Base-by-base conservation (phyloP, 92 coral and sea anemone species). In the Epizoanthus stellaris region DNA sequence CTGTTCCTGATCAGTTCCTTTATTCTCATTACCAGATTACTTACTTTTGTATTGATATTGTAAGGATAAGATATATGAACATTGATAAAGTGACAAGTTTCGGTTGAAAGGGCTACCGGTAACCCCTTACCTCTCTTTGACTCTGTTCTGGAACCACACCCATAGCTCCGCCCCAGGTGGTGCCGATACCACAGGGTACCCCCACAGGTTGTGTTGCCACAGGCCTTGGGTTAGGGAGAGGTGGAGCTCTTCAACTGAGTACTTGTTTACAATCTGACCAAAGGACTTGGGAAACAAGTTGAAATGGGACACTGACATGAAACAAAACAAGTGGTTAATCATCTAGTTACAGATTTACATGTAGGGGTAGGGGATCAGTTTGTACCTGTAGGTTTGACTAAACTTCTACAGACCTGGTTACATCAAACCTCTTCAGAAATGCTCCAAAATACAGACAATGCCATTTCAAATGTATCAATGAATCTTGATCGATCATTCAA, bases 141-240 rank as follows among this genome's bases (percentile, higher is more conserved):
- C 95, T 45, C 76, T 80, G 40, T 96, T 92, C 82, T 96, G 97
- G 85, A 96, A 96, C 98, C 98, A 96, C 77, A 96, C 98, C 95
- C 94, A 95, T n/a, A 96, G 91, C 86, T 96, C 99, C 20, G 99
- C 98, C 64, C 99, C 99, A 15, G 98, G 95, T 54, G 99, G 93
- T 38, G 99, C 98, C 1, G 97, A 90, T 36, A 82, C 76, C 42
- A 93, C 91, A 72, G 96, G 98, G 90, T 94, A 94, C 19, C 98
- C 99, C 99, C 99, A 96, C n/a, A 72, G 89, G 62, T 90, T 87
- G 74, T 91, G 89, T 70, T 91, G 94, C 99, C 99, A 96, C 67
- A 90, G 92, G n/a, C 99, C 99, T 88, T 96, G 99, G 15, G 99
- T 96, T 68, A 96, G 85, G 4, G 93, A 92, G 64, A 96, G 82